A percentile compares a stretch with the other conserved stretches of the same genome.
These are phyloP conservation scores for Rhopalosiphum maidis DNA, from an alignment of 1,140 invertebrate species.

Conservation along the genomic window DNA sequence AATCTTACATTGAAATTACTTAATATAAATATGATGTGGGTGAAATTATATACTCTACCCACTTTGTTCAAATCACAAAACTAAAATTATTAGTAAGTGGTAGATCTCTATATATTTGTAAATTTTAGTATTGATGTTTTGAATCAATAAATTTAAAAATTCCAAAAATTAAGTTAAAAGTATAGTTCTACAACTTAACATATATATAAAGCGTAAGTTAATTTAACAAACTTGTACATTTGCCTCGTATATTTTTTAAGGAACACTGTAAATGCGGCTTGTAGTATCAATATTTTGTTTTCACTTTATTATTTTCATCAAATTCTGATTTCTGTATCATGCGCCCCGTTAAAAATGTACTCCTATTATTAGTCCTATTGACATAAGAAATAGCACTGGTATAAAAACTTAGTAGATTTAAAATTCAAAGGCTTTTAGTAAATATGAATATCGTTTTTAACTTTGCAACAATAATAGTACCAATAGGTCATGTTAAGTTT, in stretches of 20 bases:
- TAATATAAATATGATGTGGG: too few species aligned
- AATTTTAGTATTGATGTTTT: neutral
- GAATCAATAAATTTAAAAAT: too few species aligned
- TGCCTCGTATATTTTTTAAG: too few species aligned
- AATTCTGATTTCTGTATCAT: neutral
- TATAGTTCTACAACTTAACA: too few species aligned
- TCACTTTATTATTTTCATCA: neutral
- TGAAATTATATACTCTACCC: neutral
- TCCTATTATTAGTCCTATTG: neutral
- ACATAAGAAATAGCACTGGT: neutral
- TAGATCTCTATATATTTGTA: neutral
- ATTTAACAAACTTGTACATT: too few species aligned
- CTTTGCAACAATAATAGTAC: too few species aligned
- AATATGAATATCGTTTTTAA: neutral
- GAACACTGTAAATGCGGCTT: too few species aligned
- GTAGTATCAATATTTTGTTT: neutral
- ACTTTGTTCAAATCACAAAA: neutral
- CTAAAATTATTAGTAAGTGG: neutral
- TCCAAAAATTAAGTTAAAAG: too few species aligned
- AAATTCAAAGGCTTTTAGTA: neutral
- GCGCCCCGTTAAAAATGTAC: neutral
- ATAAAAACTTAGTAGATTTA: neutral
- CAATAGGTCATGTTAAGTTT: too few species aligned
- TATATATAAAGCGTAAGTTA: neutral
- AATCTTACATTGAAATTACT: neutral